Conservation (phyloP, 2,113 vertebrate species). For the Gnathonemus echidnorhynchus region DNA sequence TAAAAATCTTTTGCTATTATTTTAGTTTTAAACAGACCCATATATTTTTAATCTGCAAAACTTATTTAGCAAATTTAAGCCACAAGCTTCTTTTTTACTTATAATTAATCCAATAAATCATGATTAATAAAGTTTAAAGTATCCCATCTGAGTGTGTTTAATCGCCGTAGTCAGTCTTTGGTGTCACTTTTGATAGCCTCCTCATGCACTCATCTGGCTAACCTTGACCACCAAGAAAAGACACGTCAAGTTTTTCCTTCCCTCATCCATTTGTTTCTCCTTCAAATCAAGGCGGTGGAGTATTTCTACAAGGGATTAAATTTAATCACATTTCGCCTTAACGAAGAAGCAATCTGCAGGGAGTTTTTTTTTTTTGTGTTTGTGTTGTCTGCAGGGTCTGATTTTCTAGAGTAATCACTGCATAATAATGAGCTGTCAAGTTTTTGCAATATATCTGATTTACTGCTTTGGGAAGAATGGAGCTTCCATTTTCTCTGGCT, state of each 20-base stretch:
- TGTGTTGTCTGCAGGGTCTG: constrained; percentile 3
- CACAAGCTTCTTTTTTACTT: constrained; percentile 53
- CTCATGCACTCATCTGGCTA: constrained; percentile 65
- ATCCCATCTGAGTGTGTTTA: constrained; percentile 62
- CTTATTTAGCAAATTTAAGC: constrained; percentile 59
- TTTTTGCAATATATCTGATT: background rate
- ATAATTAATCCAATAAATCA: constrained; percentile 72
- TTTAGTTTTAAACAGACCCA: constrained; percentile 36
- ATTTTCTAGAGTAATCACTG: background rate
- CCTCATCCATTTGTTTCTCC: constrained; percentile 47
- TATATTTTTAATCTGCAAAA: constrained; percentile 47
- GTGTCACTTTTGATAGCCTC: constrained; percentile 69
- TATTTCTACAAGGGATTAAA: constrained; percentile 57
- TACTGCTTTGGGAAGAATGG: background rate
- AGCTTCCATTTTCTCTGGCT: background rate
- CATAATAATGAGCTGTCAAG: background rate
- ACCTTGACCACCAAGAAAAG: constrained; percentile 62
- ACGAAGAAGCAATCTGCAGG: constrained; percentile 36
- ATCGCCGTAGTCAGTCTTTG: constrained; percentile 68
- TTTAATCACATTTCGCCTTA: constrained; percentile 47
- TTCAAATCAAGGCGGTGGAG: constrained; percentile 52
- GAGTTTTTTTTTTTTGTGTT: constrained; percentile 22
- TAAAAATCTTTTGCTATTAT: constrained; percentile 18
- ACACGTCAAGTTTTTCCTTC: constrained; percentile 52
- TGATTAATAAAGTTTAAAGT: constrained; percentile 71